Evolutionary conservation across 2,797 vertebrate genomes (phyloP).

Genomic region (Nyctalus aviator): DNA sequence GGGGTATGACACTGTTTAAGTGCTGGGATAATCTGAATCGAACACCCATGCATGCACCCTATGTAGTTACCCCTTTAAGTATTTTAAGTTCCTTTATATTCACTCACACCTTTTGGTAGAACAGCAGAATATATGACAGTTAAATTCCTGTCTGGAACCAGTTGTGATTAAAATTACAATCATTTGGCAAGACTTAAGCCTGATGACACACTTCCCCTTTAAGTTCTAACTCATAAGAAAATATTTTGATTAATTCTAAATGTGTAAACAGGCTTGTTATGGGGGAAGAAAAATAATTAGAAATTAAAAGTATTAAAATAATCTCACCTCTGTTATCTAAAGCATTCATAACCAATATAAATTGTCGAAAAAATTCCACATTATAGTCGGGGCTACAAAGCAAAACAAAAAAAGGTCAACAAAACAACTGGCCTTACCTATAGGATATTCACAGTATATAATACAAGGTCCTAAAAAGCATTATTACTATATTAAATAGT

Average conservation of each 20-base stretch:
- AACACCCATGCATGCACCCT: neutral
- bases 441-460: neutral
- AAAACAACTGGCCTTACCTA: conserved; percentile 26
- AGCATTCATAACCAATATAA: conserved; percentile 98
- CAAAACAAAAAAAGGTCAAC: conserved; percentile 77
- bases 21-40: neutral
- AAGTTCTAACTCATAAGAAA: conserved; percentile 32
- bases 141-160: neutral
- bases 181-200: conserved; percentile 2
- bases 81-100: neutral
- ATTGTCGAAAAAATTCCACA: conserved; percentile 97
- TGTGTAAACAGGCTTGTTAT: neutral
- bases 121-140: neutral
- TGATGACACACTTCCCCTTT: neutral
- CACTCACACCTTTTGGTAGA: neutral
- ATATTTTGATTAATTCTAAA: conserved; percentile 53
- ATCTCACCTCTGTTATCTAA: conserved; percentile 97
- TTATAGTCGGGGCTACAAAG: conserved; percentile 95
- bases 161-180: conserved; percentile 39
- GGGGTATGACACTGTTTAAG: neutral
- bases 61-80: neutral
- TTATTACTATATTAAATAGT: neutral
- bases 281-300: conserved; percentile 6
- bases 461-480: neutral
- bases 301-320: conserved; percentile 58